Evolutionary conservation across 2,888 invertebrate species (phyloP), one percentile per base, ranked within the genome.

Genomic region (Hymenopus coronatus): DNA sequence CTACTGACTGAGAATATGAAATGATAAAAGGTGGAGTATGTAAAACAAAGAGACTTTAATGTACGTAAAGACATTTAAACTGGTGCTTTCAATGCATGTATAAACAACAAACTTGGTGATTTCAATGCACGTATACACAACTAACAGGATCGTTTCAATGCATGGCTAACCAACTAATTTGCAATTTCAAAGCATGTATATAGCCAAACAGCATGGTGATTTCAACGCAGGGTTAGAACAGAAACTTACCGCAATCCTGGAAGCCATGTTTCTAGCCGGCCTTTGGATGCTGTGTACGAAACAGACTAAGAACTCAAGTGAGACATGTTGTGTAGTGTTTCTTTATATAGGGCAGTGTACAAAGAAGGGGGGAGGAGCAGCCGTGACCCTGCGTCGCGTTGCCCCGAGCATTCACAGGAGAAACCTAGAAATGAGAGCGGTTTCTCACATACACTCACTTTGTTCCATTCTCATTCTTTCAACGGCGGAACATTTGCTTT

Each of bases 171-270:
- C 54, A 54, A 54, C 15, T 14, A 54, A 54, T 15, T 20, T 70
- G 20, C 20, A 20, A 70, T 40, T 12, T 40, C 40, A 40, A 12
- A 1, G 40, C 40, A 40, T 14, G 54, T 70, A 20, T 70, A 20
- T 20, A 70, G 54, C 1, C 54, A 70, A 70, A 70, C 0, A 9
- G 8, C 54, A 70, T 14, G 54, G 54, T 14, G 54, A 70, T 70
- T 70, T 70, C 20, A 70, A 70, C 20, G 54, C 54, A 70, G 20
- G 54, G 20, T 20, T 70, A 70, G 25, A 70, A 3, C 9, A 70
- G 54, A 15, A 70, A 82, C 87, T 87, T 14, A 87, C 87, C 87
- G 87, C 82, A 33, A 87, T 87, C 27, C 87, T 82, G 87, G 87
- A 87, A 82, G 87, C 87, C 87, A 87, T 87, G 82, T 87, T 87